These are phyloP conservation scores for Florisuga fusca DNA, from an alignment of 2,797 vertebrate species.

Conservation along the genomic window DNA sequence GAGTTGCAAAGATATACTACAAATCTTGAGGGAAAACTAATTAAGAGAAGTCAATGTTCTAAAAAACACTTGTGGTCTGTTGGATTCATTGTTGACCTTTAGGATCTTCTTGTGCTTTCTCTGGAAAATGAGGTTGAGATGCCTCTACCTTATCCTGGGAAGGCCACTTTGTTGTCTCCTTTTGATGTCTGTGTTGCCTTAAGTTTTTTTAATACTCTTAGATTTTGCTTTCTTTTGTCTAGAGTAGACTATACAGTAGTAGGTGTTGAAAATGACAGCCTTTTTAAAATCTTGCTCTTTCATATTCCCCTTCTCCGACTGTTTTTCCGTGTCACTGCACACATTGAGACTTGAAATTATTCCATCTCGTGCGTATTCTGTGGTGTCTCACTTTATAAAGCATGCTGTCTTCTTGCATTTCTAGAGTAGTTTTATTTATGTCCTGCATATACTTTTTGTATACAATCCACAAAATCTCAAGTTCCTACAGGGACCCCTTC, in stretches of 20 bases:
- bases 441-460: neutral
- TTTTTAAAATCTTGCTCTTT: neutral
- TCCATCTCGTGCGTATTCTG: neutral
- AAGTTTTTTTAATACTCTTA: neutral
- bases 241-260: neutral
- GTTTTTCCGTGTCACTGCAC: neutral
- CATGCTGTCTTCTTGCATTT: neutral
- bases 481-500: neutral
- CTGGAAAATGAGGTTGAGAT: neutral
- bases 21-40: neutral
- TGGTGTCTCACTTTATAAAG: neutral
- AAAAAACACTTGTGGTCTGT: neutral
- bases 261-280: neutral
- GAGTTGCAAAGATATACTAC: neutral
- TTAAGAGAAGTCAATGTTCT: neutral
- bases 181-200: neutral
- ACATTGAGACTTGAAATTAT: neutral
- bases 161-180: neutral
- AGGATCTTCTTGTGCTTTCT: neutral
- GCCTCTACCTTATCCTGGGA: neutral
- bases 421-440: neutral
- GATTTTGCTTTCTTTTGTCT: neutral
- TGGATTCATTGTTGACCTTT: neutral
- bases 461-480: neutral
- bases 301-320: neutral